Percentiles rank a stretch among this genome's conserved stretches.
phyloP scores from a whole-genome alignment of 2,113 vertebrate genomes.

The Chionodraco myersi region DNA sequence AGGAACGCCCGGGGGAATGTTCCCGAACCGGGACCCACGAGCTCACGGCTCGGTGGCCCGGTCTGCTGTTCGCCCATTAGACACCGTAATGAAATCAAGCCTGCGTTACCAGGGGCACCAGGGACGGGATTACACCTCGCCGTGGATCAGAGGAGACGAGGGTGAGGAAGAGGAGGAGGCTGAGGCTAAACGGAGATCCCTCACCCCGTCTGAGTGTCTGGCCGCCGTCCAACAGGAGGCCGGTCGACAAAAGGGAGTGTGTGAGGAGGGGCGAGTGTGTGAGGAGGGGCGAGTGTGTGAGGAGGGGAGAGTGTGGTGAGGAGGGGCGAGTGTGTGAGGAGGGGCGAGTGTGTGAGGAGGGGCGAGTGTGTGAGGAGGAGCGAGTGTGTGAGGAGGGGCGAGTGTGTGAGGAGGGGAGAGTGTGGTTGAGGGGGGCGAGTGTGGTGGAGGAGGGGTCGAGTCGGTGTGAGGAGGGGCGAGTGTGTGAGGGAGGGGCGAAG shows the following conservation, averaged over 20 bases:
- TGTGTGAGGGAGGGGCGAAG: too few species aligned
- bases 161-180: slow-evolving; percentile 49
- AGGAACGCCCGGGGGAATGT: slow-evolving; percentile 43
- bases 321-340: too few species aligned
- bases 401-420: too few species aligned
- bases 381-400: too few species aligned
- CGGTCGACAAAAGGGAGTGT: slow-evolving; percentile 63
- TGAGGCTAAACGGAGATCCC: slow-evolving; percentile 57
- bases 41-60: slow-evolving; percentile 41
- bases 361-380: too few species aligned
- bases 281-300: too few species aligned
- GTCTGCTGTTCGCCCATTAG: slow-evolving; percentile 71
- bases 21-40: slow-evolving; percentile 38
- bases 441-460: too few species aligned
- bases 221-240: slow-evolving; percentile 60
- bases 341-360: too few species aligned
- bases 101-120: slow-evolving; percentile 64
- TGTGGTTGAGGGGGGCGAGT: too few species aligned
- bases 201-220: slow-evolving; percentile 55
- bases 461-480: too few species aligned
- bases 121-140: slow-evolving; percentile 65
- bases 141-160: slow-evolving; percentile 58
- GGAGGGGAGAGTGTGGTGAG: too few species aligned
- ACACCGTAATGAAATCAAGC: slow-evolving; percentile 76
- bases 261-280: slow-evolving; percentile 38